Base-by-base conservation (phyloP, 2,113 vertebrate species). In the Formicarius rufipectus region DNA sequence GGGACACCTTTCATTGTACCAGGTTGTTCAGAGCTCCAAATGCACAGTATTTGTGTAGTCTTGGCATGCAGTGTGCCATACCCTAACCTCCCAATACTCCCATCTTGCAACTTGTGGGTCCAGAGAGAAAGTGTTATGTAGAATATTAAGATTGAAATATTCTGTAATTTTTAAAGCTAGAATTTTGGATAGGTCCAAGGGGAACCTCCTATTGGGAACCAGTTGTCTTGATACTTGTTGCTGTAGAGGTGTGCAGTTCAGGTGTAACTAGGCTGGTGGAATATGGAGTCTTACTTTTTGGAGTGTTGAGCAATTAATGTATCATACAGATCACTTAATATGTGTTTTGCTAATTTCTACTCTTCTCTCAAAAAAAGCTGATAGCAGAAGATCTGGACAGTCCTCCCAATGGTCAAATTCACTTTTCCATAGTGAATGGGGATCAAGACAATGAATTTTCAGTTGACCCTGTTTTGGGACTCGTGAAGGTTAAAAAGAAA, bases 311-410 rank as follows among this genome's bases (percentile, higher is more conserved):
- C 27, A 83, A 50, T 50, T 86, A 71, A 63, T 56, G 22, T 77
- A 39, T 52, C 59, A 4, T 72, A 39, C 6, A 39, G 19, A 50
- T 59, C 27, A 17, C 15, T 67, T 80, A 71, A 71, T 64, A 73
- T 47, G 64, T 83, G 8, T 63, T 85, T 79, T 42, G 4, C 81
- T 96, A 47, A 90, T 87, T 80, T 84, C 94, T 73, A 33, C 88
- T 94, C 21, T 93, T 90, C 79, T 87, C 56, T 74, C 80, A 17
- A 94, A 90, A 89, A 76, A 95, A 99, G 99, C 95, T 99, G 80
- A 97, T 98, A 81, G 99, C 99, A 33, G 99, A 99, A 96, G 99
- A 99, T 66, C 58, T 98, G 72, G 99, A 99, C 95, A 99, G 99
- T 91, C 98, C 98, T 67, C 95, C 98, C 84, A 99, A 99, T 21